Evolutionary conservation across 2,113 vertebrate genomes (phyloP).

Genomic region (Pica pica): DNA sequence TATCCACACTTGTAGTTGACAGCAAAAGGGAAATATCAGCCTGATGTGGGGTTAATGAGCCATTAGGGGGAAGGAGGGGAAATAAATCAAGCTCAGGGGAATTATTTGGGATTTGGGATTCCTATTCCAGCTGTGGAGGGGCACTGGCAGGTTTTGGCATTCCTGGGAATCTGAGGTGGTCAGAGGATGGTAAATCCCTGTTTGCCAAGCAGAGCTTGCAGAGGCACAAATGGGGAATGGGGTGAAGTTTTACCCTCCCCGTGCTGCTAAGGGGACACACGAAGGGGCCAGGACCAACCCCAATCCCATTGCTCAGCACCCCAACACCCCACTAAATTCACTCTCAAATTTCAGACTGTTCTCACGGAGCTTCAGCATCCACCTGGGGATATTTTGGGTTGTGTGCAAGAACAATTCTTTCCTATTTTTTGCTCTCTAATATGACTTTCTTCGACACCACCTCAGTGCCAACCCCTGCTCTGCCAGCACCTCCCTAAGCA

Average conservation of each 20-base stretch:
- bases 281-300: neutral
- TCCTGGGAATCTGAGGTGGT: fast-evolving
- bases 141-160: neutral
- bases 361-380: neutral
- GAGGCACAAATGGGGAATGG: fast-evolving
- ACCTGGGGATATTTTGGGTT: neutral
- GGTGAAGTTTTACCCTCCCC: neutral
- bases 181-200: neutral
- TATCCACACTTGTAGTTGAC: fast-evolving
- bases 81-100: neutral
- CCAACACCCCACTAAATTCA: neutral
- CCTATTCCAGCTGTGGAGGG: neutral
- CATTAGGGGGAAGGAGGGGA: neutral
- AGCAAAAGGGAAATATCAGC: neutral
- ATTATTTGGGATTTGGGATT: neutral
- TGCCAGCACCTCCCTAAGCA: neutral
- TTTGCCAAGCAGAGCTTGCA: fast-evolving
- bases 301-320: neutral
- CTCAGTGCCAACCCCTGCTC: neutral
- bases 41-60: neutral
- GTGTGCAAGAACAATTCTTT: neutral
- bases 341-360: neutral
- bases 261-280: neutral
- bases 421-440: too few species aligned
- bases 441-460: too few species aligned